A percentile compares a stretch with the other conserved stretches of the same genome.
phyloP scores from a whole-genome alignment of 1,140 invertebrate species.

The Drosophila tsacasi region DNA sequence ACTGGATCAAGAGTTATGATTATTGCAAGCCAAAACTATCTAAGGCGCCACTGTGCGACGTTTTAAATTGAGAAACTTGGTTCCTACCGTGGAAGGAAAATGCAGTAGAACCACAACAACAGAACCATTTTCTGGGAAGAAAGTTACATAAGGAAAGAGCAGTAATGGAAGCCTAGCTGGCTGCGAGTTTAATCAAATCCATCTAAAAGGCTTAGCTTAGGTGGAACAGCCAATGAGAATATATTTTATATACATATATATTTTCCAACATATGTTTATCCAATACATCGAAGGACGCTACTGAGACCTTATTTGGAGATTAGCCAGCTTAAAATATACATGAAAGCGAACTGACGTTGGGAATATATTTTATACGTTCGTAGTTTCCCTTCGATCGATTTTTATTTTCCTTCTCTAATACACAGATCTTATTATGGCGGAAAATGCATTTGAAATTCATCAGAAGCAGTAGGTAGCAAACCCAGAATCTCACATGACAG shows the following conservation, averaged over 20 bases:
- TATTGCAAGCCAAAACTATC: too few species aligned
- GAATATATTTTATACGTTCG: constrained; percentile 20
- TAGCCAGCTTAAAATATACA: constrained; percentile 50
- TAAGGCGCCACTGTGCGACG: too few species aligned
- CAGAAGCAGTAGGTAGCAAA: constrained; percentile 27
- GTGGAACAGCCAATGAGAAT: not conserved
- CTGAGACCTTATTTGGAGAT: constrained; percentile 43
- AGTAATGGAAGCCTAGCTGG: constrained; percentile 10
- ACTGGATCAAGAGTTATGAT: too few species aligned
- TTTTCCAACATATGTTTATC: constrained; percentile 15
- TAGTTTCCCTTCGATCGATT: constrained; percentile 4
- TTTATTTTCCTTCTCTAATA: constrained; percentile 14
- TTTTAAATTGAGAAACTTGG: constrained; percentile 68
- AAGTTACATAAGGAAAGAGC: not conserved
- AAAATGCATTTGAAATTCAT: constrained; percentile 65
- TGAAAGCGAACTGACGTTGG: constrained; percentile 9
- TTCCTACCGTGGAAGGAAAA: constrained; percentile 49
- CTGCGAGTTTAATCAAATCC: constrained; percentile 44
- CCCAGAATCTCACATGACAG: constrained; percentile 57
- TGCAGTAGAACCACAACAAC: constrained; percentile 14
- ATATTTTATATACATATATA: not conserved
- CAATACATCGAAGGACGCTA: constrained; percentile 35
- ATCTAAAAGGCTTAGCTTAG: constrained; percentile 30
- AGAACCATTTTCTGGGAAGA: constrained; percentile 51
- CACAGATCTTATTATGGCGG: constrained; percentile 20